phyloP scores from a whole-genome alignment of 2,113 vertebrate genomes.

The Aramus guarauna region DNA sequence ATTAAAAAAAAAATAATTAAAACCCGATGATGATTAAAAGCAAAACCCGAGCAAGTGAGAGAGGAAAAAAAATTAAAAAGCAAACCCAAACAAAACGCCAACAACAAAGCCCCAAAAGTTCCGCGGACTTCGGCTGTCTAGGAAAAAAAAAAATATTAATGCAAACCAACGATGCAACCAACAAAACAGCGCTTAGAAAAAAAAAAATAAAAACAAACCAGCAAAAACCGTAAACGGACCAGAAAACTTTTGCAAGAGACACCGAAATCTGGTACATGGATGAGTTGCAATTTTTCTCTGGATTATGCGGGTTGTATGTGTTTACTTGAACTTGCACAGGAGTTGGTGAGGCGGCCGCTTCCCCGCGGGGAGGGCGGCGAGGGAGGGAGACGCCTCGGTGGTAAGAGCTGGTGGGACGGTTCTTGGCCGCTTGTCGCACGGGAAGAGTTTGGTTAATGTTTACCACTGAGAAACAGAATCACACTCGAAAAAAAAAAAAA shows the following conservation, averaged over 20 bases:
- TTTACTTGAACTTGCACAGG: slow-evolving; percentile 86
- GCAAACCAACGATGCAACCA: not conserved
- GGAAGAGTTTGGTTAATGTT: slow-evolving; percentile 56
- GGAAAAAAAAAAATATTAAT: not conserved
- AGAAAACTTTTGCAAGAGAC: slow-evolving; percentile 68
- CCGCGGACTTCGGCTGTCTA: slow-evolving; percentile 10
- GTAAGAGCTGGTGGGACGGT: slow-evolving; percentile 42
- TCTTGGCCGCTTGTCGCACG: slow-evolving; percentile 48
- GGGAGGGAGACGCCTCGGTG: not conserved
- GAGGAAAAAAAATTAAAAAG: not conserved
- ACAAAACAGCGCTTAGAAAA: not conserved
- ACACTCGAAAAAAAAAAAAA: not conserved
- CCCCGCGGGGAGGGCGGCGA: slow-evolving; percentile 11
- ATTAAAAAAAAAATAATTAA: not conserved
- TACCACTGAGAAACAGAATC: slow-evolving; percentile 57
- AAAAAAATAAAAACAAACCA: not conserved
- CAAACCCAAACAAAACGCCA: not conserved
- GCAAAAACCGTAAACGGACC: slow-evolving; percentile 56
- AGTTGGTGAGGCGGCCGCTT: slow-evolving; percentile 71
- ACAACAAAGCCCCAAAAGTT: not conserved
- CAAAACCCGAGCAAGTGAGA: slow-evolving; percentile 22
- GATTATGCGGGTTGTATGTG: slow-evolving; percentile 88
- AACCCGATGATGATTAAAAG: not conserved
- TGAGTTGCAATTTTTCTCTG: slow-evolving; percentile 87
- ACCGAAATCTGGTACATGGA: slow-evolving; percentile 80